Base-by-base conservation (phyloP, 2,888 invertebrate species). In the Dilophus febrilis region DNA sequence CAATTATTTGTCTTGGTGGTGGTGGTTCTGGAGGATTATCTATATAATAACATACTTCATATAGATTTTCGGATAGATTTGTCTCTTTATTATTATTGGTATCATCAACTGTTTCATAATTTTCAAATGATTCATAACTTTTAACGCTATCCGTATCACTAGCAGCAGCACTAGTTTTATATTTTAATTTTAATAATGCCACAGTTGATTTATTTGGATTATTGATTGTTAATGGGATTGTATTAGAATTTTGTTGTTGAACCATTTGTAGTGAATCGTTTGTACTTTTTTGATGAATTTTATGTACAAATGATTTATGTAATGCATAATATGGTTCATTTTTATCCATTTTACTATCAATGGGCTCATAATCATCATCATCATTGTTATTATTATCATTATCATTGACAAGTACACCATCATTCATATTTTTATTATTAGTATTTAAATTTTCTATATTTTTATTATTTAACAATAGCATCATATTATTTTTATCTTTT, bases 101-200 rank as follows among this genome's bases (percentile, higher is more conserved):
- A 26, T 48, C 58, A 2, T 50, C 51, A 4, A 59, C 56, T 16
- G 55, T 54, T 42, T 61, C 59, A 41, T 59, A 61, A 27, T 54
- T 59, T 44, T 56, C 54, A 40, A 52, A 45, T 40, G 54, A 53
- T 40, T 46, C 51, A 32, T 47, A 38, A 41, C 43, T 37, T 37
- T 18, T 34, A 11, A 40, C 27, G 31, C 41, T 45, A n/a, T 26
- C 38, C 11, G 22, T 11, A 12, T 30, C 13, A 13, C 31, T 17
- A 40, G n/a, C 19, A 12, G n/a, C 14, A 29, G 34, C 3, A 35
- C 13, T 35, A 18, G 18, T 22, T n/a, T n/a, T n/a, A n/a, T n/a
- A n/a, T n/a, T n/a, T n/a, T n/a, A n/a, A n/a, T n/a, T n/a, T n/a
- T n/a, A n/a, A n/a, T n/a, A n/a, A n/a, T n/a, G n/a, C n/a, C n/a